A percentile compares a stretch with the other conserved stretches of the same genome.
phyloP scores from a whole-genome alignment of 2,888 invertebrate genomes.

The Caradrina clavipalpis region DNA sequence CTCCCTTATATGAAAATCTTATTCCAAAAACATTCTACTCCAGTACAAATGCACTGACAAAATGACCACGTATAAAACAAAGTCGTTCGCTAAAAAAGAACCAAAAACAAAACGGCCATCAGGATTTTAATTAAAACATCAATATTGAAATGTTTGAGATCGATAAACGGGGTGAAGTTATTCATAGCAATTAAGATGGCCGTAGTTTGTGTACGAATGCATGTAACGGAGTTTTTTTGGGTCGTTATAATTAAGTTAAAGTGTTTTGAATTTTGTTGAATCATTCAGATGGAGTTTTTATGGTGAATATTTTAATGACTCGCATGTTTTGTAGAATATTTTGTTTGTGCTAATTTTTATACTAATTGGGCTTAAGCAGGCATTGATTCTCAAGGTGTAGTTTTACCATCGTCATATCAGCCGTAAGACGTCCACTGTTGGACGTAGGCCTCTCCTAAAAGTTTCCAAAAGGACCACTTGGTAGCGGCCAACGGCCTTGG shows the following conservation, averaged over 20 bases:
- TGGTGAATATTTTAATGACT: conserved; percentile 17
- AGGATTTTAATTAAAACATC: conserved; percentile 73
- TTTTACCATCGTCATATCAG: no score
- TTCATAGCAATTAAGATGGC: conserved; percentile 71
- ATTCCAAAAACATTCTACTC: neutral
- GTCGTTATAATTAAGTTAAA: conserved; percentile 52
- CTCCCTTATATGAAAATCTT: no score
- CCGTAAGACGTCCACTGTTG: no score
- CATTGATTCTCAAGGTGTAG: no score
- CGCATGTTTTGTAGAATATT: neutral
- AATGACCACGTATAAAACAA: conserved; percentile 28
- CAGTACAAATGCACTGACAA: conserved; percentile 6
- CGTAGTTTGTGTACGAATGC: conserved; percentile 56
- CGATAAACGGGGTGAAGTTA: conserved; percentile 63
- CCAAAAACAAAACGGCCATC: conserved; percentile 16
- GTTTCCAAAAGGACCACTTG: no score
- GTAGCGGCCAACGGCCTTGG: no score
- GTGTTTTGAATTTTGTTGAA: conserved; percentile 35
- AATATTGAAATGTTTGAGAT: conserved; percentile 67
- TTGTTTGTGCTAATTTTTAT: neutral
- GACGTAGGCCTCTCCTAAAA: no score
- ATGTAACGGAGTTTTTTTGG: conserved; percentile 48
- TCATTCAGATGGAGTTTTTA: conserved; percentile 27
- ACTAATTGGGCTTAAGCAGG: no score
- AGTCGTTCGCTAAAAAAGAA: conserved; percentile 25